Evolutionary conservation across 2,113 vertebrate genomes (phyloP).

Genomic region (Malurus melanocephalus): DNA sequence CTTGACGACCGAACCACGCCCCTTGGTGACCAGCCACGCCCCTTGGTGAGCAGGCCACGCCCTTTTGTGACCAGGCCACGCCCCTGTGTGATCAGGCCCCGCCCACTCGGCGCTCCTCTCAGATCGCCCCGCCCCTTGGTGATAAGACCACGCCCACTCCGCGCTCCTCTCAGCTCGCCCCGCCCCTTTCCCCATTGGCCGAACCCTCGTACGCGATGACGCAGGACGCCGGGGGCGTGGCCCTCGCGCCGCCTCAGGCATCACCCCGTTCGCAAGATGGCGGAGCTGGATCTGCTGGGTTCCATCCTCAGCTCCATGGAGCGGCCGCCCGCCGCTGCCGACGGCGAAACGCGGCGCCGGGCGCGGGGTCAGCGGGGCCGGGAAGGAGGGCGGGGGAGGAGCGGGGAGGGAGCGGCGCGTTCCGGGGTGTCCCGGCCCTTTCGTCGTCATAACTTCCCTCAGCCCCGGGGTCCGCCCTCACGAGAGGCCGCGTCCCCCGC

Average conservation of each 20-base stretch:
- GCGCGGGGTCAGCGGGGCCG: neutral
- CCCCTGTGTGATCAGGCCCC: too few relatives aligned
- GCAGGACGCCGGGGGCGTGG: neutral
- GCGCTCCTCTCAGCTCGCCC: neutral
- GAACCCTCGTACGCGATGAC: neutral
- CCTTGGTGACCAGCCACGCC: too few relatives aligned
- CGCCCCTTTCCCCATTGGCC: neutral
- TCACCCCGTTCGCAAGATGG: neutral
- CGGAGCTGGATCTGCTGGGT: neutral
- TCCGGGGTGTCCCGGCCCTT: neutral
- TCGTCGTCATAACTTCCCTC: neutral
- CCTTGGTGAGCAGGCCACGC: too few relatives aligned
- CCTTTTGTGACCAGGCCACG: neutral
- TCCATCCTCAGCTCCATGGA: neutral
- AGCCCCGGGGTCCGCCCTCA: neutral
- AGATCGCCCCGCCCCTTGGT: too few relatives aligned
- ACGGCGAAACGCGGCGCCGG: neutral
- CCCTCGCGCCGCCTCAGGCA: neutral
- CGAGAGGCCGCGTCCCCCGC: neutral
- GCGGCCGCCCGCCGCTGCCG: neutral
- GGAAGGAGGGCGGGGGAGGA: neutral
- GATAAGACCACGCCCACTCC: neutral
- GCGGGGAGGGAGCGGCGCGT: neutral
- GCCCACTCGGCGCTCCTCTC: too few relatives aligned
- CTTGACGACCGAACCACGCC: too few relatives aligned